Percentiles rank a stretch among this genome's conserved stretches.
Evolutionary conservation across 2,888 invertebrate genomes (phyloP).

Genomic region (Urechis unicinctus): DNA sequence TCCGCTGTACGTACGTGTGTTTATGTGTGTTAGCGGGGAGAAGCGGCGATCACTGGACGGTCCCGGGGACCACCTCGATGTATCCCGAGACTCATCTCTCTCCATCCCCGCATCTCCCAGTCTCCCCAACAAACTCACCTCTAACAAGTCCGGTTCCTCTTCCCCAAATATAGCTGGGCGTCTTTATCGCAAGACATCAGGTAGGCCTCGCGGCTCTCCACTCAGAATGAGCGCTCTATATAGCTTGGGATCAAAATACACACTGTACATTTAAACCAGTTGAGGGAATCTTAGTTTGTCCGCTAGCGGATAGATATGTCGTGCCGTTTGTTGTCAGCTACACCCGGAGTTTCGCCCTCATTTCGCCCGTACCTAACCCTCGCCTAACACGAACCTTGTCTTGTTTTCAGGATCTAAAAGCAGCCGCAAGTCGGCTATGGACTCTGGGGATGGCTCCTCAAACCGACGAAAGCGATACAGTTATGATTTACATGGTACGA

Average conservation of each 20-base stretch:
- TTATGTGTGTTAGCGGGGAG: slow-evolving; percentile 12
- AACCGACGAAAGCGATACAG: slow-evolving; percentile 33
- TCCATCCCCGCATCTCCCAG: slow-evolving; percentile 24
- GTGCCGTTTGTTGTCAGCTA: too few relatives aligned
- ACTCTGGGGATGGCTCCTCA: slow-evolving; percentile 8
- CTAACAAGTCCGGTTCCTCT: slow-evolving; percentile 4
- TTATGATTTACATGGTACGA: slow-evolving; percentile 74
- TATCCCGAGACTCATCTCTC: not conserved
- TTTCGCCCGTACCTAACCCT: too few relatives aligned
- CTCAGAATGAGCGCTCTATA: slow-evolving; percentile 5
- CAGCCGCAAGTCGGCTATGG: slow-evolving; percentile 3
- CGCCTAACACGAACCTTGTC: not conserved
- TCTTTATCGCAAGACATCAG: slow-evolving; percentile 19
- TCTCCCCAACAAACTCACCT: slow-evolving; percentile 21
- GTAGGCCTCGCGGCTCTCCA: slow-evolving; percentile 10
- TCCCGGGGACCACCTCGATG: not conserved
- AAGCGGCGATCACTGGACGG: slow-evolving; percentile 12
- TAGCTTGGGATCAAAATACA: slow-evolving; percentile 7
- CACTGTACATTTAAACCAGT: not conserved
- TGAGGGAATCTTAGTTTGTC: not conserved
- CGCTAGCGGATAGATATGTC: not conserved
- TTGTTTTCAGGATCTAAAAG: not conserved
- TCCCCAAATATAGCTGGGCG: slow-evolving; percentile 22
- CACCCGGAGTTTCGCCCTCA: not conserved
- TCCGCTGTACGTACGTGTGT: not conserved